Base-by-base conservation (phyloP, 1,140 invertebrate genomes). In the Melanaphis sacchari region DNA sequence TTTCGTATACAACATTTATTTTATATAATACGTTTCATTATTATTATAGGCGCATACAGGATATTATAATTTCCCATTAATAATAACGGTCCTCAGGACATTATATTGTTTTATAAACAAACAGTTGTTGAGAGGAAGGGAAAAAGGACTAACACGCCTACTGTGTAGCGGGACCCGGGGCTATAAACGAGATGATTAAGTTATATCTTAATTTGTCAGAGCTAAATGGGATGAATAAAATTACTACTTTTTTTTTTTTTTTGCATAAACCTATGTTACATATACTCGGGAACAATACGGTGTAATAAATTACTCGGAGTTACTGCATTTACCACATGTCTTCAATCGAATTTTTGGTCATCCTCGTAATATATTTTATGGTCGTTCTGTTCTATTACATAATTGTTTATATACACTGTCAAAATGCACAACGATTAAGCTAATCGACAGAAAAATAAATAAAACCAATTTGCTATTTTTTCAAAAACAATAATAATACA, bases 91-190 rank as follows among this genome's bases (percentile, higher is more conserved):
- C 91, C 91, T 92, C 91, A 11, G 59, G 91, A 93, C 46, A 54
- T 85, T 81, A 93, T 85, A 93, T 93, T 93, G 76, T 93, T 93
- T 49, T 66, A n/a, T 46, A 93, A 93, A 93, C 93, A 88, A 93
- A 93, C 66, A 89, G 40, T 93, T 31, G 92, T 87, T 36, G 41
- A 93, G 41, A 93, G 82, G 82, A 93, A 41, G 76, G 49, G 49
- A 54, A 84, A 66, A 93, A 88, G 52, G n/a, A 93, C 52, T 26
- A 54, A 93, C 76, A 88, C 93, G 84, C 52, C 93, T 89, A 88
- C 84, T 46, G 76, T 82, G 66, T 59, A 49, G 36, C 76, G 43
- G 43, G 8, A 52, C 82, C 76, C 76, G 91, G 38, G 76, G 66
- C 76, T 46, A 82, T 38, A 49, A 84, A 82, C 43, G 38, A 93